Evolutionary conservation across 2,113 vertebrate species (phyloP).

Genomic region (Otocyon megalotis): DNA sequence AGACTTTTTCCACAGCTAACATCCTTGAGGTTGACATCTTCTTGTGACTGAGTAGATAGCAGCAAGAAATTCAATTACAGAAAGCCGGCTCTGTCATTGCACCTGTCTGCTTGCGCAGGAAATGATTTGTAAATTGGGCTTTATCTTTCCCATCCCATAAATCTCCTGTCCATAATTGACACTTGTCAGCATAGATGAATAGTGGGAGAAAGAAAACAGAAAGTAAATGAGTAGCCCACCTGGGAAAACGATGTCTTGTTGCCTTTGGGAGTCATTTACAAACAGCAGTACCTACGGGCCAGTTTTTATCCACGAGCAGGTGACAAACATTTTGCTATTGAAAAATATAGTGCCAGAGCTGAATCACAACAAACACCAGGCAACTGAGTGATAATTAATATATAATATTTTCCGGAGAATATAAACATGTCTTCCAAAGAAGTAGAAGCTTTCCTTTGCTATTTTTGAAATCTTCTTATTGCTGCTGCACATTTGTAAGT

Average conservation of each 20-base stretch:
- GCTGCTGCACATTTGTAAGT: conserved; percentile 82
- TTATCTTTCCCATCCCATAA: conserved; percentile 87
- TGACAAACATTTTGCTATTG: conserved; percentile 79
- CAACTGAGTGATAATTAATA: conserved; percentile 81
- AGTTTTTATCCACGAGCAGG: conserved; percentile 80
- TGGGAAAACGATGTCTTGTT: conserved; percentile 80
- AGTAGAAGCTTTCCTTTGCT: conserved; percentile 73
- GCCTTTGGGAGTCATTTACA: conserved; percentile 85
- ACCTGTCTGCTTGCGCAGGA: conserved; percentile 88
- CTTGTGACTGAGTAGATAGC: conserved; percentile 88
- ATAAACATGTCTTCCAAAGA: conserved; percentile 70
- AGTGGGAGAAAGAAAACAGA: conserved; percentile 85
- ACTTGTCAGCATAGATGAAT: conserved; percentile 88
- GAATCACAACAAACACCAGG: conserved; percentile 73
- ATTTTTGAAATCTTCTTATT: conserved; percentile 75
- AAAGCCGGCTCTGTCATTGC: conserved; percentile 87
- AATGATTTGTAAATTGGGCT: conserved; percentile 91
- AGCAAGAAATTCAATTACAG: conserved; percentile 92
- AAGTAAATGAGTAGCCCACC: conserved; percentile 86
- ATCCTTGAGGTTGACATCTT: conserved; percentile 87
- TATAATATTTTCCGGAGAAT: conserved; percentile 72
- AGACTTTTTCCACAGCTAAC: conserved; percentile 74
- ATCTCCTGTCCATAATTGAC: conserved; percentile 90
- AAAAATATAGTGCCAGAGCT: conserved; percentile 69
- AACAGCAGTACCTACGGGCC: conserved; percentile 80